These are phyloP conservation scores for Parnassius orleans DNA, from an alignment of 2,888 invertebrate species.

Conservation along the genomic window DNA sequence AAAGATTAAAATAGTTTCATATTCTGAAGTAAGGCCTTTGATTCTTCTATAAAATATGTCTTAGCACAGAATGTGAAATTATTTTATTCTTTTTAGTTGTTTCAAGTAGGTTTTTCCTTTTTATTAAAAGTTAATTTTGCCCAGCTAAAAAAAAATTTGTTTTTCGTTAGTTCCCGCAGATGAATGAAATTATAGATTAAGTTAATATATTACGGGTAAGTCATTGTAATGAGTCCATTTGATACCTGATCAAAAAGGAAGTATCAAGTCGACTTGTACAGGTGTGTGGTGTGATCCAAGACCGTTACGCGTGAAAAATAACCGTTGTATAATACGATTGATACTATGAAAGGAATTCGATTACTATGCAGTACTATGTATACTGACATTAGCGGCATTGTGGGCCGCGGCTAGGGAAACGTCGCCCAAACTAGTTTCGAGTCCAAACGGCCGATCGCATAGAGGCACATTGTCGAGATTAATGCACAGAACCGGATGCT, in stretches of 20 bases:
- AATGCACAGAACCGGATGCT: constrained; percentile 78
- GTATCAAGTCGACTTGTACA: background rate
- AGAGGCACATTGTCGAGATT: constrained; percentile 70
- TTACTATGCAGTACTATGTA: constrained; percentile 72
- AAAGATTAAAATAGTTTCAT: too few species aligned
- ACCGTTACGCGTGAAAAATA: constrained; percentile 55
- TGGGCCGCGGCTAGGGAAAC: constrained; percentile 55
- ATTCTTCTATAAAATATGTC: too few species aligned
- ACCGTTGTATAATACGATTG: constrained; percentile 61
- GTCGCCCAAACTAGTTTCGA: constrained; percentile 71
- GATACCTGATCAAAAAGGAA: background rate
- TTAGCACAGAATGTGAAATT: too few species aligned
- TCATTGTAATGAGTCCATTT: background rate
- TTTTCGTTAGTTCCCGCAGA: background rate
- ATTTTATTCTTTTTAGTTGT: too few species aligned
- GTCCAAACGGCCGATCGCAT: constrained; percentile 64
- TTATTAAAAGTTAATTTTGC: background rate
- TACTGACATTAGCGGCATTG: constrained; percentile 47
- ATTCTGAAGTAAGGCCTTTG: too few species aligned
- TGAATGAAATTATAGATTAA: background rate
- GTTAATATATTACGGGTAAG: background rate
- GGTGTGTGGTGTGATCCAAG: constrained; percentile 3
- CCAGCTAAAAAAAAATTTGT: background rate
- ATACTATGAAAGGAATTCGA: constrained; percentile 69
- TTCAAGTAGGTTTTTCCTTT: too few species aligned